Conservation (phyloP, 1,140 invertebrate species). For the Paramacrobiotus metropolitanus region DNA sequence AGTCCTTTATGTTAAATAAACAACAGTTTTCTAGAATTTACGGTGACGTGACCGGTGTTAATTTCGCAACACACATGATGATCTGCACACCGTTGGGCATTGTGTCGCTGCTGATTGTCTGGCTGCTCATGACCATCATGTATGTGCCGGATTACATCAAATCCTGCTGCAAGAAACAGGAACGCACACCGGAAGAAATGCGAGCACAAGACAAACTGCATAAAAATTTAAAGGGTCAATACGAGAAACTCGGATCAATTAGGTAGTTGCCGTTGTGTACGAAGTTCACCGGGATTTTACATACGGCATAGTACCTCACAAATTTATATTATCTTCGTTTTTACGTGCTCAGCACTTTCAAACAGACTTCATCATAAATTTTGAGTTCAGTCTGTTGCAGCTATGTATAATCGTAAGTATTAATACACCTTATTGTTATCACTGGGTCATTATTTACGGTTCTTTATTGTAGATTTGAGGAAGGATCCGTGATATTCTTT, state of each 20-base stretch:
- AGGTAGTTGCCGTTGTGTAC: neutral
- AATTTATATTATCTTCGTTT: neutral
- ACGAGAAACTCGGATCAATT: neutral
- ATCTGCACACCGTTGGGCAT: neutral
- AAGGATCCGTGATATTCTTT: neutral
- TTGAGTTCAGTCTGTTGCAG: no score
- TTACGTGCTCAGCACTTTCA: no score
- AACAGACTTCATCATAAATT: no score
- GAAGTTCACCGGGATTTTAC: no score
- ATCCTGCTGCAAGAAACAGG: neutral
- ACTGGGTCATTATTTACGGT: no score
- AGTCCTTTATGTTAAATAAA: no score
- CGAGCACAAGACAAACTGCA: neutral
- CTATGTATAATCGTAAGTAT: no score
- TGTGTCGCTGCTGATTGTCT: neutral
- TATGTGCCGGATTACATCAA: neutral
- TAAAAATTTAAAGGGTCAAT: neutral
- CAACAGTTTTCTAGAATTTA: neutral
- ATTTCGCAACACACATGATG: neutral
- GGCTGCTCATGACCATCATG: neutral
- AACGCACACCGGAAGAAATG: neutral
- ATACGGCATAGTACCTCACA: neutral
- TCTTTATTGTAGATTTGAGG: neutral
- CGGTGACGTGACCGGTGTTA: neutral
- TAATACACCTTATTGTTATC: no score